Conservation (phyloP, 2,797 vertebrate genomes). For the Tarsius wallacei region DNA sequence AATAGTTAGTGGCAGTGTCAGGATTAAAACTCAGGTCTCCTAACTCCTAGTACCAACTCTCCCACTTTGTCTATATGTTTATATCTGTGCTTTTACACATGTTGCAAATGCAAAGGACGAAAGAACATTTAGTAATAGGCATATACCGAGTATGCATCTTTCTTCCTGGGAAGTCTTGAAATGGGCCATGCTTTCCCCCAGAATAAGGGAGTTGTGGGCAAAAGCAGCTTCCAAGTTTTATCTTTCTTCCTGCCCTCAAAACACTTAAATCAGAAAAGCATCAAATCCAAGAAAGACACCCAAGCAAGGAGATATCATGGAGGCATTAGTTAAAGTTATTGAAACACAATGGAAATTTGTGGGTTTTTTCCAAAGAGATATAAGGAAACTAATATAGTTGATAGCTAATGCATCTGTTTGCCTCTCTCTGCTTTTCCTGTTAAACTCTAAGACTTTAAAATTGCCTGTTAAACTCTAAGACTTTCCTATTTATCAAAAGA, state of each 20-base stretch:
- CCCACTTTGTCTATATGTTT: background rate
- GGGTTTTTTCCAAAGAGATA: background rate
- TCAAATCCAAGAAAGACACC: background rate
- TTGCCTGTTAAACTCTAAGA: background rate
- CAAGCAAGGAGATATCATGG: background rate
- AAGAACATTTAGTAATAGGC: background rate
- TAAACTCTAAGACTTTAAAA: background rate
- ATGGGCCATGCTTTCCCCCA: background rate
- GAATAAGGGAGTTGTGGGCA: background rate
- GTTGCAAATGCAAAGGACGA: background rate
- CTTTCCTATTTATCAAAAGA: conserved; percentile 18
- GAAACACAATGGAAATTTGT: conserved; percentile 44
- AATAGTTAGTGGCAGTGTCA: background rate
- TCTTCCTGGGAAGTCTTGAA: background rate
- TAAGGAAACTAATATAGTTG: background rate
- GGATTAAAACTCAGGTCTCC: background rate
- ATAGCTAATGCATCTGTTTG: background rate
- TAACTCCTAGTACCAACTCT: background rate
- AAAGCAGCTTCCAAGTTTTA: conserved; percentile 46
- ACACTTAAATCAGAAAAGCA: conserved; percentile 17
- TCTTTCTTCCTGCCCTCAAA: background rate
- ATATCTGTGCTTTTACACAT: background rate
- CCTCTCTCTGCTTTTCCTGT: background rate
- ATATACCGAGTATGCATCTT: background rate
- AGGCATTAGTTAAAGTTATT: conserved; percentile 41